Evolutionary conservation across 2,797 vertebrate species (phyloP).

Genomic region (Lagorchestes hirsutus): DNA sequence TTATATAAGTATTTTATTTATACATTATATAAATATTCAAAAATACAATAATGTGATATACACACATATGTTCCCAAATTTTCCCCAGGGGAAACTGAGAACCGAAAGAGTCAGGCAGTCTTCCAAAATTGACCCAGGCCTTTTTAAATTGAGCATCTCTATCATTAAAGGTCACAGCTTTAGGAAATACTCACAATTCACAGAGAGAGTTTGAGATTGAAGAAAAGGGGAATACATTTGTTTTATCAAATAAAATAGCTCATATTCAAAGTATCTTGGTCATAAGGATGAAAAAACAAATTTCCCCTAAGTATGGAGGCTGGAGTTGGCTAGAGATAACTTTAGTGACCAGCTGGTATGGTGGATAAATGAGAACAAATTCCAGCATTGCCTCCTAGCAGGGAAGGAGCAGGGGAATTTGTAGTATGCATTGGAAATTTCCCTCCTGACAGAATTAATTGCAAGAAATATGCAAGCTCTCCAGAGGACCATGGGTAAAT

Average conservation of each 20-base stretch:
- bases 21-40: background rate
- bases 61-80: background rate
- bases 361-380: background rate
- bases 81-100: background rate
- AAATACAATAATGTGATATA: background rate
- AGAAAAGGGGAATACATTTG: conserved; percentile 54
- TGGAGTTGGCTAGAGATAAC: conserved; percentile 36
- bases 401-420: conserved; percentile 54
- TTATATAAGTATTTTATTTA: too few relatives aligned
- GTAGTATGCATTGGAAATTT: conserved; percentile 76
- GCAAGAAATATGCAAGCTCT: conserved; percentile 67
- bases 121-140: background rate
- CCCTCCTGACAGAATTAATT: conserved; percentile 64
- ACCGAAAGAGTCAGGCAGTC: background rate
- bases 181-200: conserved; percentile 18
- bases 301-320: background rate
- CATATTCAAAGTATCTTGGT: conserved; percentile 28
- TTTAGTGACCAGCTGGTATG: conserved; percentile 59
- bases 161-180: background rate
- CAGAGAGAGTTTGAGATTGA: conserved; percentile 27
- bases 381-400: conserved; percentile 26
- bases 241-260: conserved; percentile 28
- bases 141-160: background rate
- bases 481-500: conserved; percentile 73
- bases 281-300: conserved; percentile 39